Conservation (phyloP, 1,140 invertebrate genomes). For the Euwallacea fornicatus region DNA sequence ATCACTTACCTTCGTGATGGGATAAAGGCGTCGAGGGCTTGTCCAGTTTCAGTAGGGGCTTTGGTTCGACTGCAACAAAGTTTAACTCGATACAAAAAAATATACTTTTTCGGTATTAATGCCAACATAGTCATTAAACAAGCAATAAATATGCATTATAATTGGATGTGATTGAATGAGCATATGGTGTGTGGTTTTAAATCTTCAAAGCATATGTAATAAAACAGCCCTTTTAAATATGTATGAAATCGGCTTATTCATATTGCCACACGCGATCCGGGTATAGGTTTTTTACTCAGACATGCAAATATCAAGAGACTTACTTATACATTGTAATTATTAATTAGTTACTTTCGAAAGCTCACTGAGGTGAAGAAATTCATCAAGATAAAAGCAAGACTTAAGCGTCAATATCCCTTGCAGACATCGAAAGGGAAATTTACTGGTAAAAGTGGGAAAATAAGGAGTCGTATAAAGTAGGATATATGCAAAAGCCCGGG, state of each 20-base stretch:
- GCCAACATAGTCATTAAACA: conserved; percentile 14
- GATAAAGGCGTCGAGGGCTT: conserved; percentile 52
- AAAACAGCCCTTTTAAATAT: conserved; percentile 18
- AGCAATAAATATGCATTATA: conserved; percentile 22
- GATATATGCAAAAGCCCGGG: conserved; percentile 53
- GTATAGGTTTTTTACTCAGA: conserved; percentile 18
- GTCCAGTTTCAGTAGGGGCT: conserved; percentile 47
- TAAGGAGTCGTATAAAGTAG: conserved; percentile 44
- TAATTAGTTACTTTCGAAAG: not conserved
- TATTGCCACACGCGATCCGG: conserved; percentile 21
- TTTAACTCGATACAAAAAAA: not conserved
- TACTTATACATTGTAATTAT: not conserved
- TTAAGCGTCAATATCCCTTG: conserved; percentile 17
- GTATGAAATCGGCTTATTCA: conserved; percentile 23
- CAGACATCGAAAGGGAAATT: conserved; percentile 36
- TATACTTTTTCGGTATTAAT: conserved; percentile 12
- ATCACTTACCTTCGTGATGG: conserved; percentile 49
- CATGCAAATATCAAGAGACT: conserved; percentile 26
- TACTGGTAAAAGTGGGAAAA: conserved; percentile 36
- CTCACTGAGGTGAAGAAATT: not conserved
- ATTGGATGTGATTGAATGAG: conserved; percentile 16
- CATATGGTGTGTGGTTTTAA: conserved; percentile 12
- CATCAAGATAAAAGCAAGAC: conserved; percentile 3
- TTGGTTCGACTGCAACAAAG: conserved; percentile 49
- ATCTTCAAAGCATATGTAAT: conserved; percentile 7